Evolutionary conservation across 1,140 invertebrate species (phyloP).

Genomic region (Eueides isabella): DNA sequence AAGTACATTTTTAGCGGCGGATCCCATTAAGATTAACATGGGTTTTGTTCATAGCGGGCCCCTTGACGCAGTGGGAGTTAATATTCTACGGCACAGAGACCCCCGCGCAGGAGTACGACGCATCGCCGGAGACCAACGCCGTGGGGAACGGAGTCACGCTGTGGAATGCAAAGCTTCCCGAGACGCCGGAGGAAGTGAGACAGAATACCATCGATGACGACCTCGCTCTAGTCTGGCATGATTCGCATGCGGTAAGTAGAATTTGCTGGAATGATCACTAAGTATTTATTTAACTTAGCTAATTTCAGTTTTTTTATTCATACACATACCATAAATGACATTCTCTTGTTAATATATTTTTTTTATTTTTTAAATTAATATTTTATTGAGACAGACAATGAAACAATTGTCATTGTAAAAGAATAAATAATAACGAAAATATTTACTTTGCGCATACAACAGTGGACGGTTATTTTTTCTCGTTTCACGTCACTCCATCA

Average conservation of each 20-base stretch:
- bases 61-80: constrained; percentile 86
- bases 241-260: constrained; percentile 64
- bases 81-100: constrained; percentile 90
- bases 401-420: not conserved
- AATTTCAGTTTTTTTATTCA: not conserved
- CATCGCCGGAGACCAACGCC: constrained; percentile 56
- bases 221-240: constrained; percentile 63
- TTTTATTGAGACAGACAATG: not conserved
- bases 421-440: not conserved
- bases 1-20: not conserved
- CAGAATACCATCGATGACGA: constrained; percentile 69
- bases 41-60: constrained; percentile 66
- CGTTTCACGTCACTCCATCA: not conserved
- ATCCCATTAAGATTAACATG: constrained; percentile 22
- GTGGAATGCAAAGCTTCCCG: constrained; percentile 48
- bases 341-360: not conserved
- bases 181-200: constrained; percentile 50
- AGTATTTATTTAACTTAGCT: not conserved
- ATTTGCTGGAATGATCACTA: too few species aligned
- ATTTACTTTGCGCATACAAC: not conserved
- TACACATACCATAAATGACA: not conserved
- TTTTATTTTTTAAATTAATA: not conserved
- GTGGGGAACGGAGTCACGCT: constrained; percentile 37
- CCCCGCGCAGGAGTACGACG: constrained; percentile 82
- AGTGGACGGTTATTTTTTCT: constrained; percentile 47